Percentiles rank a stretch among this genome's conserved stretches.
phyloP scores from a whole-genome alignment of 2,888 invertebrate species.

The Oscheius sp. region DNA sequence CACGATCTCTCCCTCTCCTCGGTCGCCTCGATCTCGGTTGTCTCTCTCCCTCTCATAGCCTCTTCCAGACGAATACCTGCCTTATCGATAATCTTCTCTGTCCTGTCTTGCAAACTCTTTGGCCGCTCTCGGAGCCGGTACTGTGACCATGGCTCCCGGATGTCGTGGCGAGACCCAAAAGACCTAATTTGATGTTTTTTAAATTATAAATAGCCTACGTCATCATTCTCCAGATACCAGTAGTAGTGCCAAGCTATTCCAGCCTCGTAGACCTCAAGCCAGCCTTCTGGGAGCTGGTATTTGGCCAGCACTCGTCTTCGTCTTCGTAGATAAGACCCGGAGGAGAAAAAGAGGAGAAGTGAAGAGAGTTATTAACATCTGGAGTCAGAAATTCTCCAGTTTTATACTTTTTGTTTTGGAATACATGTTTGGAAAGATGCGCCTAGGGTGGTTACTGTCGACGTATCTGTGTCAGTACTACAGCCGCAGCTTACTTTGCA shows the following conservation, averaged over 20 bases:
- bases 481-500: too few relatives aligned
- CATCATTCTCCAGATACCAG: slow-evolving; percentile 90
- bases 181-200: slow-evolving; percentile 77
- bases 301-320: slow-evolving; percentile 84
- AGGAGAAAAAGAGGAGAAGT: slow-evolving; percentile 63
- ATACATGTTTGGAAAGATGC: not conserved
- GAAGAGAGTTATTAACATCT: too few relatives aligned
- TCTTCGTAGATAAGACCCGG: slow-evolving; percentile 82
- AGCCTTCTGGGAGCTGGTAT: slow-evolving; percentile 90
- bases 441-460: too few relatives aligned
- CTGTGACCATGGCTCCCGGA: slow-evolving; percentile 84
- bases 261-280: slow-evolving; percentile 82
- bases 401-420: too few relatives aligned
- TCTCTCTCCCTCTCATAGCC: slow-evolving; percentile 12
- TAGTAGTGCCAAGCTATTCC: slow-evolving; percentile 86
- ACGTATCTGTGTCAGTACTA: too few relatives aligned
- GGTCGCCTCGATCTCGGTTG: slow-evolving; percentile 3
- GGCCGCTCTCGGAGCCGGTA: slow-evolving; percentile 85
- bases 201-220: slow-evolving; percentile 81
- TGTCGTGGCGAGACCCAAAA: slow-evolving; percentile 96
- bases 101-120: slow-evolving; percentile 80
- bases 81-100: not conserved
- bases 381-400: too few relatives aligned
- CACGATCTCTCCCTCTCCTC: slow-evolving; percentile 37
- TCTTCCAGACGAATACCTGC: not conserved